Evolutionary conservation across 2,797 vertebrate species (phyloP).

Genomic region (Phrynocephalus forsythii): DNA sequence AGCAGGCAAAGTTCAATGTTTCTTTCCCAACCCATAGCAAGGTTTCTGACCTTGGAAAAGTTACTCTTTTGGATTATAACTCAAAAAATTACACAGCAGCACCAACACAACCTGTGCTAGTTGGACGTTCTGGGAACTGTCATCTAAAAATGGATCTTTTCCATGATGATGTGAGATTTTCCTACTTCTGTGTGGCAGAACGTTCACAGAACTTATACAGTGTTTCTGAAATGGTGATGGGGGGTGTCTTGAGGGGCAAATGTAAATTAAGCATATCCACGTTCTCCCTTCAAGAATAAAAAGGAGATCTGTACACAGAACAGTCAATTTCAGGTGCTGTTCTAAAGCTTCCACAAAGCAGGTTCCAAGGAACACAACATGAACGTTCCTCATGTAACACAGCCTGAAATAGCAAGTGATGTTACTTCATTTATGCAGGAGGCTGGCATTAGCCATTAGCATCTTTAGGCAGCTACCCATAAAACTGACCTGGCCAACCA

Average conservation of each 20-base stretch:
- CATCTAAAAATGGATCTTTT: no score
- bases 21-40: background rate
- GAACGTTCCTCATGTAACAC: background rate
- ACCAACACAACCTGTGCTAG: no score
- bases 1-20: background rate
- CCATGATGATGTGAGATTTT: background rate
- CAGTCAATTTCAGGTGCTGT: background rate
- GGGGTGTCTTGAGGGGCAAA: background rate
- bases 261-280: background rate
- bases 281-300: no score
- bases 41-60: background rate
- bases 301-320: background rate
- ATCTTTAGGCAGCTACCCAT: background rate
- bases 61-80: background rate
- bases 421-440: background rate
- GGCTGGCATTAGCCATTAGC: background rate
- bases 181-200: background rate
- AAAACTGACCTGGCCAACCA: background rate
- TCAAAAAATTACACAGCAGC: background rate
- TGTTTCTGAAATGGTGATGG: background rate
- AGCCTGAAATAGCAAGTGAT: background rate
- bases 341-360: background rate
- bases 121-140: no score
- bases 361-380: background rate
- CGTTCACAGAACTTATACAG: background rate